These are phyloP conservation scores for Auanema freiburgensis DNA, from an alignment of 2,888 invertebrate genomes.

Conservation along the genomic window DNA sequence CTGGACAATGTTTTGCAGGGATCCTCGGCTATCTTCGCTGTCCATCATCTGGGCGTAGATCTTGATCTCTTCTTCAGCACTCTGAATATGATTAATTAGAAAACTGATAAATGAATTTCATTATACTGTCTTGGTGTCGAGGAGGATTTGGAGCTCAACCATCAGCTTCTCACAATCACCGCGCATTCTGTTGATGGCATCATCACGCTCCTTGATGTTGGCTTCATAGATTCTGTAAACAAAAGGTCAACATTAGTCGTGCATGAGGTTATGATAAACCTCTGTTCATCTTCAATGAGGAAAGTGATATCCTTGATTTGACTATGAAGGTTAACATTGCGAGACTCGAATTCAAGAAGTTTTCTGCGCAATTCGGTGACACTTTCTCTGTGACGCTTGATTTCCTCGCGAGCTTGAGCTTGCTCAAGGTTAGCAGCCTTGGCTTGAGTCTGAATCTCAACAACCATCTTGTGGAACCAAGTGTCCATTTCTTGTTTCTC, in stretches of 20 bases:
- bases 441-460: slow-evolving; percentile 67
- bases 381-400: slow-evolving; percentile 67
- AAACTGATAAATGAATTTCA: too few relatives aligned
- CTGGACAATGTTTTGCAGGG: slow-evolving; percentile 63
- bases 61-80: slow-evolving; percentile 70
- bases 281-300: slow-evolving; percentile 67
- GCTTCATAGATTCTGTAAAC: slow-evolving; percentile 63
- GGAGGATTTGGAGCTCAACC: slow-evolving; percentile 65
- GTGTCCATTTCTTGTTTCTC: slow-evolving; percentile 68
- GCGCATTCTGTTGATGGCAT: slow-evolving; percentile 64
- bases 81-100: slow-evolving; percentile 32
- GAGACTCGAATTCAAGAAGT: slow-evolving; percentile 68
- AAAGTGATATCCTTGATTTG: slow-evolving; percentile 67
- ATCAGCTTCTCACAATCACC: slow-evolving; percentile 66
- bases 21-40: slow-evolving; percentile 68
- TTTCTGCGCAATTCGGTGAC: slow-evolving; percentile 67
- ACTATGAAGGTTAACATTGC: slow-evolving; percentile 68
- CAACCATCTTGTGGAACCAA: slow-evolving; percentile 69
- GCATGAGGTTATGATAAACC: slow-evolving; percentile 3
- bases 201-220: slow-evolving; percentile 65
- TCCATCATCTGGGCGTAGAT: slow-evolving; percentile 70
- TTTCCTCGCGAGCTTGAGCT: slow-evolving; percentile 40
- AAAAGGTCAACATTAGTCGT: neutral
- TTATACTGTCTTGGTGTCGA: slow-evolving; percentile 68
- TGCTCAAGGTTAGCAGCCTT: slow-evolving; percentile 38